Conservation (phyloP, 2,888 invertebrate genomes). For the Sinodicranocentrus sp. region DNA sequence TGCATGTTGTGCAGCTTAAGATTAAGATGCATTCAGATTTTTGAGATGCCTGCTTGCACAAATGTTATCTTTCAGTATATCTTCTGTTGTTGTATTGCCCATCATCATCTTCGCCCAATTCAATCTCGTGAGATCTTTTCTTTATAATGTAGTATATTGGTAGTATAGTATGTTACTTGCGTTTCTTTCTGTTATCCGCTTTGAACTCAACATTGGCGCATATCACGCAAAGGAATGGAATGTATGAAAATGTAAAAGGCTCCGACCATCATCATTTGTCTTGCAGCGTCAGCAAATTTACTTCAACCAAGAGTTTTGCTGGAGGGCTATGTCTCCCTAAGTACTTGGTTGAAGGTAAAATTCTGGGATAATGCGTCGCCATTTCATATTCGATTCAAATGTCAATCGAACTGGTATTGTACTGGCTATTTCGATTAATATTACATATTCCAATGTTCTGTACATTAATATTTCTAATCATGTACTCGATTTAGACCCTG, state of each 20-base stretch:
- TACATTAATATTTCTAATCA: too few relatives aligned
- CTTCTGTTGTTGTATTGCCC: constrained; percentile 6
- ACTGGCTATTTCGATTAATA: too few relatives aligned
- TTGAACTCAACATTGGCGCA: too few relatives aligned
- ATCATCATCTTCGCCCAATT: neutral
- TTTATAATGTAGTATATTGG: constrained; percentile 1
- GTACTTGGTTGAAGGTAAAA: too few relatives aligned
- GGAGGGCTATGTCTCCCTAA: too few relatives aligned
- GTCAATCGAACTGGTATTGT: too few relatives aligned
- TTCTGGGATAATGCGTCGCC: too few relatives aligned
- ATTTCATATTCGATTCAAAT: too few relatives aligned
- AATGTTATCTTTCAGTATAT: constrained; percentile 21
- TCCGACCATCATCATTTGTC: constrained; percentile 38
- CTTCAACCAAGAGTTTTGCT: constrained; percentile 26
- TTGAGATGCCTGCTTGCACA: neutral
- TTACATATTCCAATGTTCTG: too few relatives aligned
- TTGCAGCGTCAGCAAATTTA: constrained; percentile 35
- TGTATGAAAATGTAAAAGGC: constrained; percentile 12
- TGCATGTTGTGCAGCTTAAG: too few relatives aligned
- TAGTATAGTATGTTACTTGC: neutral
- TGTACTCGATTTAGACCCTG: too few relatives aligned
- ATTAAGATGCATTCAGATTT: neutral
- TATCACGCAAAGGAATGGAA: constrained; percentile 17
- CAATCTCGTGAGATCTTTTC: neutral
- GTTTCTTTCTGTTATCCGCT: neutral